These are phyloP conservation scores for Stenopsyche tienmushanensis DNA, from an alignment of 1,140 invertebrate species.

Conservation along the genomic window DNA sequence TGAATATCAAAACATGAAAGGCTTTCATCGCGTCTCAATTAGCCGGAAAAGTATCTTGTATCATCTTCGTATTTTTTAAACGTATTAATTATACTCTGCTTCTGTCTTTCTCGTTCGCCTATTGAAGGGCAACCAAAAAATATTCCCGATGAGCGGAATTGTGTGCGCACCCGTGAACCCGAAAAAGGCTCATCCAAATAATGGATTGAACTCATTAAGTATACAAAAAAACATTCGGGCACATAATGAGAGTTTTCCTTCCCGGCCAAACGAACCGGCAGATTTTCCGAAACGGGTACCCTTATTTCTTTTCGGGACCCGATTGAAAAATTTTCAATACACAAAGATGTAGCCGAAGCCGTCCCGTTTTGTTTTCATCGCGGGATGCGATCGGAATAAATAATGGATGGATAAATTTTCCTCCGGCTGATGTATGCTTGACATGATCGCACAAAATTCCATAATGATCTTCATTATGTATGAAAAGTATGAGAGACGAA, in stretches of 20 bases:
- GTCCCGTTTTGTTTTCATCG: neutral
- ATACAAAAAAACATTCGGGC: conserved; percentile 29
- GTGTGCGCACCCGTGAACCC: neutral
- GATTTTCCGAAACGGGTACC: conserved; percentile 14
- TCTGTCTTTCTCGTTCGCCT: neutral
- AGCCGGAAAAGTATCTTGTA: conserved; percentile 23
- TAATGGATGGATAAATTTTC: neutral
- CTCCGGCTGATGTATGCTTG: neutral
- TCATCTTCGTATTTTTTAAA: conserved; percentile 11
- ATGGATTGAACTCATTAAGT: conserved; percentile 32
- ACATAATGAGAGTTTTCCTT: conserved; percentile 31
- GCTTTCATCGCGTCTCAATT: conserved; percentile 22
- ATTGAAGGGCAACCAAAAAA: neutral
- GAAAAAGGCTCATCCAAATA: conserved; percentile 30
- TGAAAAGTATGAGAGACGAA: too few relatives aligned
- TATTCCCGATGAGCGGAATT: neutral
- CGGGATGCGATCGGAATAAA: conserved; percentile 1
- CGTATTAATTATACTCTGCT: conserved; percentile 2
- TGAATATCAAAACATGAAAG: conserved; percentile 8
- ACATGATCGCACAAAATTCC: too few relatives aligned
- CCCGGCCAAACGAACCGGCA: conserved; percentile 23
- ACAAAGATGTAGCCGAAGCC: neutral
- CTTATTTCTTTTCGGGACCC: conserved; percentile 2
- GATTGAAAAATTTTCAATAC: conserved; percentile 15
- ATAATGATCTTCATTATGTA: too few relatives aligned